Evolutionary conservation across 2,797 vertebrate species (phyloP), one percentile per base, ranked within the genome.

Genomic region (Jordanella pulchra): DNA sequence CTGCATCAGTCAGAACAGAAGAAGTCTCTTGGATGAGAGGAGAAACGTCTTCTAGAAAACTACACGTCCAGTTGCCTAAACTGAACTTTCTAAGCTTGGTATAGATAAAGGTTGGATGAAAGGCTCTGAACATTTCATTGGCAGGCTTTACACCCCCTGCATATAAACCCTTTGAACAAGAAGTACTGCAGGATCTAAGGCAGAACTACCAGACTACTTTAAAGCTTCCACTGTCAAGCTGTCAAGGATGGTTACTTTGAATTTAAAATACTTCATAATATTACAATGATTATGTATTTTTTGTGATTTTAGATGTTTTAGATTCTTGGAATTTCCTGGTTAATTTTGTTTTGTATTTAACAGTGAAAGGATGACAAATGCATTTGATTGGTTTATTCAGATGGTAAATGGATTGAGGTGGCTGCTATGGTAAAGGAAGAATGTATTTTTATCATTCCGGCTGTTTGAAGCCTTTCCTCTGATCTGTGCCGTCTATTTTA

Each of bases 401-500:
- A 56, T 1, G 55, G 7, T 21, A 58, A 32, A 21, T 1, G 44
- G 44, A 45, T 45, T 7, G 44, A 60, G 18, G 56, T 35, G 56
- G 30, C 32, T 60, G 4, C 15, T 35, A 23, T 35, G 21, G 30
- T 21, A 12, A 3, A 30, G 17, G 15, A 11, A 30, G 18, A 1
- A 12, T 21, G 30, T 60, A 60, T 60, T 60, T 60, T 60, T 60
- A 35, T 9, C 32, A 30, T 17, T 32, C 15, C 21, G 28, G 55
- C 17, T 32, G 28, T 60, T 60, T 60, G 30, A 60, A 60, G 56
- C 30, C 56, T 61, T 61, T 61, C 12, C 21, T 28, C 63, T 65
- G 63, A 11, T 18, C 17, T 21, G 81, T 72, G 76, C 53, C 54
- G 73, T 93, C 90, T 32, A 65, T 58, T 45, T 18, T 35, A 25